Percentiles rank a stretch among this genome's conserved stretches.
Conservation (phyloP, 2,113 vertebrate species). For the Neogobius melanostomus region DNA sequence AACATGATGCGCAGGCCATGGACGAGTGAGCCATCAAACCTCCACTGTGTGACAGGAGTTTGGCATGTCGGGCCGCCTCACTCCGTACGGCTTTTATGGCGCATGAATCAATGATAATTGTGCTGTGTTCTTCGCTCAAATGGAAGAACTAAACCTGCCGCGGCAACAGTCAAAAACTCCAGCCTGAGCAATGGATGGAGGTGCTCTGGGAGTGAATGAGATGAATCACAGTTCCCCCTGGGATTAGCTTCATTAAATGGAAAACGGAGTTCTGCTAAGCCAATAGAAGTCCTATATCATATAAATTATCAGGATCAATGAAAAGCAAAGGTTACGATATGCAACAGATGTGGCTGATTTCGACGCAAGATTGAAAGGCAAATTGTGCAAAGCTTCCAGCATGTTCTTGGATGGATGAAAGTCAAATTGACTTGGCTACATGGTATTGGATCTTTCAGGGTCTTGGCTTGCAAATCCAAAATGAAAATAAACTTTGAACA, state of each 20-base stretch:
- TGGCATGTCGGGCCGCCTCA: slow-evolving; percentile 65
- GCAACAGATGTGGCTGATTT: slow-evolving; percentile 12
- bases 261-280: slow-evolving; percentile 27
- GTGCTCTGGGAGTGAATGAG: slow-evolving; percentile 52
- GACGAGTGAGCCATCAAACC: slow-evolving; percentile 74
- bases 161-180: slow-evolving; percentile 37
- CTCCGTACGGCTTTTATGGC: slow-evolving; percentile 51
- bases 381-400: slow-evolving; percentile 7
- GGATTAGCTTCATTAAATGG: slow-evolving; percentile 51
- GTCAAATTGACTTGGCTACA: slow-evolving; percentile 3
- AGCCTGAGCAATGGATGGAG: slow-evolving; percentile 33
- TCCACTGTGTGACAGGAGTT: slow-evolving; percentile 62
- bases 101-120: slow-evolving; percentile 66
- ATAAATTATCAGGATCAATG: slow-evolving; percentile 30
- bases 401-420: slow-evolving; percentile 7
- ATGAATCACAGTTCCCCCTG: slow-evolving; percentile 37
- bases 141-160: slow-evolving; percentile 50
- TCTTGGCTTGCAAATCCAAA: not conserved
- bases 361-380: slow-evolving; percentile 27
- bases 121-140: slow-evolving; percentile 48
- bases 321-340: slow-evolving; percentile 10
- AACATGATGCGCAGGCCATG: slow-evolving; percentile 67
- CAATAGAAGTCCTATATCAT: slow-evolving; percentile 36
- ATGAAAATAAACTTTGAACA: not conserved
- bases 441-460: not conserved